Percentiles rank a stretch among this genome's conserved stretches.
phyloP scores from a whole-genome alignment of 2,797 vertebrate species.

The Acipenser oxyrinchus region DNA sequence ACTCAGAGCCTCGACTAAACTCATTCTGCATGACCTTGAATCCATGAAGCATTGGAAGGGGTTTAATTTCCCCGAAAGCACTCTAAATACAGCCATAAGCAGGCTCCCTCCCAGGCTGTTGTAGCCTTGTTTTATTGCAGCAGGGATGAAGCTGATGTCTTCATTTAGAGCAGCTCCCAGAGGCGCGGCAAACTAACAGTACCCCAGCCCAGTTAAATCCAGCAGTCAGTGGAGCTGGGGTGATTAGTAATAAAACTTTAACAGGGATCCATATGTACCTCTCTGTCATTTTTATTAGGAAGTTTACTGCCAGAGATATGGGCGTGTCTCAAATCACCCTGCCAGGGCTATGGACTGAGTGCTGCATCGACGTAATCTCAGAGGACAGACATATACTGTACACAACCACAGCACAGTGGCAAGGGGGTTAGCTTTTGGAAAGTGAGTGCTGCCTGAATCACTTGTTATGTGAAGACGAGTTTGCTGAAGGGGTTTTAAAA shows the following conservation, averaged over 20 bases:
- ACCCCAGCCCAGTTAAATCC: slow-evolving; percentile 21
- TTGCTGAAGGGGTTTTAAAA: no score
- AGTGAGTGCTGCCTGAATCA: slow-evolving; percentile 12
- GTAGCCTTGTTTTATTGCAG: slow-evolving; percentile 53
- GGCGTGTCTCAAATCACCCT: slow-evolving; percentile 28
- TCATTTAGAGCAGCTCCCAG: slow-evolving; percentile 52
- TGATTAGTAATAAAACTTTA: slow-evolving; percentile 77
- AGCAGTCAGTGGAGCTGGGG: slow-evolving; percentile 21
- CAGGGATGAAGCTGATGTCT: slow-evolving; percentile 52
- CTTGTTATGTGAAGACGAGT: no score
- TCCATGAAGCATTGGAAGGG: slow-evolving; percentile 45
- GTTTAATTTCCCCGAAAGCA: slow-evolving; percentile 59
- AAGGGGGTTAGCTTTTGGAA: slow-evolving; percentile 2
- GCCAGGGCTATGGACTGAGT: slow-evolving; percentile 3
- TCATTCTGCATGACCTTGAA: slow-evolving; percentile 52
- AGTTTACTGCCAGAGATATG: slow-evolving; percentile 57
- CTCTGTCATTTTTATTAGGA: slow-evolving; percentile 74
- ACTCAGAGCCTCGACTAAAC: neutral
- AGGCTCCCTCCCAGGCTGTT: slow-evolving; percentile 9
- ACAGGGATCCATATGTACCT: slow-evolving; percentile 64
- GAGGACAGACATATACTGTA: neutral
- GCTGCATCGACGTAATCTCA: slow-evolving; percentile 2
- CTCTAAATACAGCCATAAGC: slow-evolving; percentile 35
- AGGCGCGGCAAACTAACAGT: slow-evolving; percentile 23
- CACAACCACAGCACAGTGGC: slow-evolving; percentile 1